phyloP scores from a whole-genome alignment of 2,797 vertebrate species.

The Etheostoma perlongum region DNA sequence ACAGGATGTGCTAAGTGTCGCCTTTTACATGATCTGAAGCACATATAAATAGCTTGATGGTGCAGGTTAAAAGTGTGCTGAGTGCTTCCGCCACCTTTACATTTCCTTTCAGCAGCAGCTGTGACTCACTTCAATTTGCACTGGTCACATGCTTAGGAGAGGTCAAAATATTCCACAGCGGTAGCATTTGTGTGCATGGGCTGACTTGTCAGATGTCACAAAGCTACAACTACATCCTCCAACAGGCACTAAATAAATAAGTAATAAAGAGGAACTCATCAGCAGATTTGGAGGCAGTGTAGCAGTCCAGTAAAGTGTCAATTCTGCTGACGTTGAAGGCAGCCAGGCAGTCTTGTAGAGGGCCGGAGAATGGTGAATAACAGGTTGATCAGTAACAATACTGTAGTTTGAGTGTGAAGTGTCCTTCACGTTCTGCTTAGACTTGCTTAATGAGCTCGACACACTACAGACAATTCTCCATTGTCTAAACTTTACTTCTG shows the following conservation, averaged over 20 bases:
- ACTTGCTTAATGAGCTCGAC: neutral
- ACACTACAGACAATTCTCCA: neutral
- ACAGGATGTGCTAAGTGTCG: neutral
- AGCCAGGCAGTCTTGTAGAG: constrained; percentile 8
- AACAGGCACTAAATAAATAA: constrained; percentile 62
- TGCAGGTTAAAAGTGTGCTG: neutral
- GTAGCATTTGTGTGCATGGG: constrained; percentile 30
- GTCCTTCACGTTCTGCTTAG: constrained; percentile 21
- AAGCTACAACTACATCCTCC: constrained; percentile 15
- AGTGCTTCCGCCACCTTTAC: constrained; percentile 2
- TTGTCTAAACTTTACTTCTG: neutral
- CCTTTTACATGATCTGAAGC: neutral
- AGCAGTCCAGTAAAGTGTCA: constrained; percentile 55
- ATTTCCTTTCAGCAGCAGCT: neutral
- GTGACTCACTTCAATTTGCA: constrained; percentile 17
- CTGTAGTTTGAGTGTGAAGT: no score
- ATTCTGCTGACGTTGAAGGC: constrained; percentile 70
- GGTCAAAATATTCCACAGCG: constrained; percentile 70
- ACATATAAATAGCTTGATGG: neutral
- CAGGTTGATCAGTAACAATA: constrained; percentile 75
- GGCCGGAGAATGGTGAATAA: constrained; percentile 32
- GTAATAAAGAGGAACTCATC: constrained; percentile 78
- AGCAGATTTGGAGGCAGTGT: constrained; percentile 79
- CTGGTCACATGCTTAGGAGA: constrained; percentile 9
- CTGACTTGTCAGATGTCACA: constrained; percentile 8